Base-by-base conservation (phyloP, 2,113 vertebrate genomes). In the Pelmatolapia mariae region DNA sequence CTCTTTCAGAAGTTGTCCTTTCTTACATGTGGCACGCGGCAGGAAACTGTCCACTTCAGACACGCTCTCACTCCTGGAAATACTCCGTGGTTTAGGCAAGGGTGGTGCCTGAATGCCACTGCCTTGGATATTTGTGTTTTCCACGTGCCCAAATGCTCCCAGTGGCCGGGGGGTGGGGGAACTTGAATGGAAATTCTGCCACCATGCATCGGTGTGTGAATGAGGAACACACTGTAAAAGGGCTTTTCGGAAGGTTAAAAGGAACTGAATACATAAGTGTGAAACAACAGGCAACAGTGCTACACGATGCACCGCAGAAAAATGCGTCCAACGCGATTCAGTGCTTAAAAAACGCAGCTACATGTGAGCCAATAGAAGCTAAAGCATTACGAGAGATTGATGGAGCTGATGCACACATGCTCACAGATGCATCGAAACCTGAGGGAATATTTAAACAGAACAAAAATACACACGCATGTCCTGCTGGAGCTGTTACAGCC, bases 401-500 rank as follows among this genome's bases (percentile, higher is more conserved):
- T 18, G 68, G 24, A 76, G 15, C 68, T 47, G 40, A 76, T 47
- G 22, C 68, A 73, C 29, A 61, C 61, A 33, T 56, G 16, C 16
- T 19, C 15, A 15, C n/a, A 24, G 1, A 15, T 22, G 57, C 36
- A 16, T 61, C 54, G 2, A 79, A 24, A 85, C 4, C 18, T 18
- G 10, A 38, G 68, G 71, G 12, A 68, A 54, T 63, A 57, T 80
- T 86, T 24, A 63, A 83, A 85, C 43, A 29, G 16, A 76, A 36
- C 73, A 80, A 50, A 90, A 73, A 84, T 33, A 81, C 11, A 59
- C 52, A 84, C 54, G 79, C 57, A 29, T 83, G 88, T 87, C 85
- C 76, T 80, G 82, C 81, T 91, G 87, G 89, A 85, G 56, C 54
- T 1, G 68, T 90, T 83, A 91, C 40, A 85, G 73, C 68, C 90